phyloP scores from a whole-genome alignment of 2,113 vertebrate species.

The Penelope pileata region DNA sequence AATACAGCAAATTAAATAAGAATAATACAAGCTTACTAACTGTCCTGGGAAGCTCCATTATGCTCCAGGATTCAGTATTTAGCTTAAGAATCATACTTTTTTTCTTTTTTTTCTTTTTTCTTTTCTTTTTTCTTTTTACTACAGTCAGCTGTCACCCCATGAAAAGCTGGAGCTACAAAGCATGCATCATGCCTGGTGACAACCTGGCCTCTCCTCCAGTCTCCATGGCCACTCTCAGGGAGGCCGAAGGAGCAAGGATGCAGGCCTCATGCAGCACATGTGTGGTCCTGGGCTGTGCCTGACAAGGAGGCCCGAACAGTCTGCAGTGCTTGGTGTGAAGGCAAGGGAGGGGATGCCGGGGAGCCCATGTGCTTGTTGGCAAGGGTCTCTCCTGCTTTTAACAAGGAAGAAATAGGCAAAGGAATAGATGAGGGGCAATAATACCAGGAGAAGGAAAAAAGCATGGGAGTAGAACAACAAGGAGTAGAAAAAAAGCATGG shows the following conservation, averaged over 20 bases:
- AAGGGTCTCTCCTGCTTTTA: neutral
- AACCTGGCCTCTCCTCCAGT: neutral
- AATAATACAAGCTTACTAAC: neutral
- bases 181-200: neutral
- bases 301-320: neutral
- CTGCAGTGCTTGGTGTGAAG: rapidly evolving
- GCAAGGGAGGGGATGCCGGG: rapidly evolving
- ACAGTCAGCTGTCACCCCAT: neutral
- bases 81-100: neutral
- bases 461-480: rapidly evolving
- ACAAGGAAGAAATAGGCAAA: neutral
- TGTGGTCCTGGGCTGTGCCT: neutral
- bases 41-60: neutral
- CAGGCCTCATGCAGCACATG: rapidly evolving
- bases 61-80: neutral
- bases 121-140: neutral
- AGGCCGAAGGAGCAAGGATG: neutral
- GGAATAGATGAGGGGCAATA: neutral
- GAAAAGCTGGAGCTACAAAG: neutral
- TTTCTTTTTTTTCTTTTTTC: neutral
- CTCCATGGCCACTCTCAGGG: neutral
- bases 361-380: rapidly evolving
- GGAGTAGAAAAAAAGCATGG: rapidly evolving
- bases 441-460: neutral
- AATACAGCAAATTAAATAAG: neutral